Percentiles rank a stretch among this genome's conserved stretches.
phyloP scores from a whole-genome alignment of 2,113 vertebrate species.

The Tetrax tetrax region DNA sequence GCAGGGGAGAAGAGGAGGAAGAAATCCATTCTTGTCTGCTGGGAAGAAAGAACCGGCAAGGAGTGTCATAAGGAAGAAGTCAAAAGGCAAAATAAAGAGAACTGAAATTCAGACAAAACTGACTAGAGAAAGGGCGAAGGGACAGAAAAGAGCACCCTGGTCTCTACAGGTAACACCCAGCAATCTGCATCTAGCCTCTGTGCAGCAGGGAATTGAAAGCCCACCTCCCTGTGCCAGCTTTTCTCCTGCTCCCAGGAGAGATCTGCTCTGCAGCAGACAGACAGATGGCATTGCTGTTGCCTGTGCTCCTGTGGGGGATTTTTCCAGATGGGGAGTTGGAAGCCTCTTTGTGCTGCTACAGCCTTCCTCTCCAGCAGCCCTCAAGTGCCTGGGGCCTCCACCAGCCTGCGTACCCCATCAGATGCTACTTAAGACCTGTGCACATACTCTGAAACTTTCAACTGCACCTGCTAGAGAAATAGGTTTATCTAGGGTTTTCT shows the following conservation, averaged over 20 bases:
- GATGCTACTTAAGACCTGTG: not conserved
- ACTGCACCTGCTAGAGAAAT: not conserved
- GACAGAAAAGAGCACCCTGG: not conserved
- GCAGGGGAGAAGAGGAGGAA: not conserved
- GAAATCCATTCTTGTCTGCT: not conserved
- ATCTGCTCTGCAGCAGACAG: not conserved
- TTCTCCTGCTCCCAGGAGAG: slow-evolving; percentile 22
- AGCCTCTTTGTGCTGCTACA: slow-evolving; percentile 36
- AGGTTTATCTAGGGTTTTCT: not conserved
- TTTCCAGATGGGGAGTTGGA: slow-evolving; percentile 61
- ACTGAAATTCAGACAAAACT: not conserved
- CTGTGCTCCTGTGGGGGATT: slow-evolving; percentile 43
- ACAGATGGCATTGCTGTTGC: slow-evolving; percentile 39
- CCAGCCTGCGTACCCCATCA: not conserved
- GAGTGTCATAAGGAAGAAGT: not conserved
- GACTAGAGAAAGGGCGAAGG: not conserved
- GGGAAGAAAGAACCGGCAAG: not conserved
- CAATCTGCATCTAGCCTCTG: not conserved
- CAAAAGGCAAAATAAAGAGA: not conserved
- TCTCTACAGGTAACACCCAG: not conserved
- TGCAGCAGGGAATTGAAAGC: not conserved
- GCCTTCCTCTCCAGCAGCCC: slow-evolving; percentile 27
- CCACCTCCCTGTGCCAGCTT: slow-evolving; percentile 32
- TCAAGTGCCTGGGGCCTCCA: not conserved
- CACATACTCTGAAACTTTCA: not conserved